Evolutionary conservation across 2,113 vertebrate species (phyloP).

Genomic region (Paedocypris sp.): DNA sequence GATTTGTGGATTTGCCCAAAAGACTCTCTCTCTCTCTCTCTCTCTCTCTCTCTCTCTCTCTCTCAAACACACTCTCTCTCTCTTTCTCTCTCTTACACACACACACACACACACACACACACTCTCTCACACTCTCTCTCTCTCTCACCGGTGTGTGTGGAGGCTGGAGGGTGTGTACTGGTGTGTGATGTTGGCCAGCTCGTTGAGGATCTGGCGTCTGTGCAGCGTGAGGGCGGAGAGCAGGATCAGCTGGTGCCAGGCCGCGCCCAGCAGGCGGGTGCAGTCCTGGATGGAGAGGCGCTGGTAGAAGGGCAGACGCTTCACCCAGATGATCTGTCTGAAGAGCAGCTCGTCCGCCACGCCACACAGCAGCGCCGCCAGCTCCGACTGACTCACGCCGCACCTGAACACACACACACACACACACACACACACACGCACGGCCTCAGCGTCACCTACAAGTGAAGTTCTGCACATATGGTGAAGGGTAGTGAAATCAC

Average conservation of each 20-base stretch:
- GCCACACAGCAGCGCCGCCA: conserved; percentile 90
- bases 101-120: background rate
- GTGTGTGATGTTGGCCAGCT: conserved; percentile 87
- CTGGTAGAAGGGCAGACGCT: conserved; percentile 95
- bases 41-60: background rate
- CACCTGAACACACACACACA: conserved; percentile 62
- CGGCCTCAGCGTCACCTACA: background rate
- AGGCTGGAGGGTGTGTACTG: conserved; percentile 93
- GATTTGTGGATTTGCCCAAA: too few relatives aligned
- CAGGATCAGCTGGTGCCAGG: conserved; percentile 95
- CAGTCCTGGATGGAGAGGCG: conserved; percentile 97
- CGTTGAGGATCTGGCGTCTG: conserved; percentile 90
- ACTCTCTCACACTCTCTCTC: background rate
- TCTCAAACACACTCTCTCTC: too few relatives aligned
- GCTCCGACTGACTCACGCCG: conserved; percentile 90
- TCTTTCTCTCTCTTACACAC: too few relatives aligned
- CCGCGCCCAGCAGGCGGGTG: conserved; percentile 92
- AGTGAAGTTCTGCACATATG: too few relatives aligned
- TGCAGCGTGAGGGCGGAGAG: conserved; percentile 93
- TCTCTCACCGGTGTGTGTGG: conserved; percentile 82
- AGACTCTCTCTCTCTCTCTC: too few relatives aligned
- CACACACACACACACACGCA: background rate
- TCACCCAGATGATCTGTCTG: conserved; percentile 96
- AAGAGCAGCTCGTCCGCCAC: conserved; percentile 95
- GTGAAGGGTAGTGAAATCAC: too few relatives aligned